Conservation (phyloP, 2,888 invertebrate genomes). For the Phragmatobia fuliginosa region DNA sequence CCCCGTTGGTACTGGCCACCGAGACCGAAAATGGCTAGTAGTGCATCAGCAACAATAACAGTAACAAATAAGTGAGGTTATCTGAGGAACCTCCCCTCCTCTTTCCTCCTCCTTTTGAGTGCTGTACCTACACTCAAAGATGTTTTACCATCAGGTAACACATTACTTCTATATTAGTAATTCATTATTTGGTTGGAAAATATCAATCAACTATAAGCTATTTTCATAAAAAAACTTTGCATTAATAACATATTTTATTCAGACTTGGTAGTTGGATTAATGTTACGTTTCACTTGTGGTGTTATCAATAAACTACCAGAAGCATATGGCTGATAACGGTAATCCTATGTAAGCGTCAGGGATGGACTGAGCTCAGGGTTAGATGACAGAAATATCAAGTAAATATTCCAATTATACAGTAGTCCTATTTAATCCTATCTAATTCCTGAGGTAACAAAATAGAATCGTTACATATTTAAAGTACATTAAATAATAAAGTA, state of each 20-base stretch:
- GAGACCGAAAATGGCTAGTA: too few species aligned
- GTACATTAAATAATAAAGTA: too few species aligned
- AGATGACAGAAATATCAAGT: not conserved
- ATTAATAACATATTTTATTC: not conserved
- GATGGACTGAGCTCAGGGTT: not conserved
- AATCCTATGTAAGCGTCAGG: slow-evolving; percentile 7
- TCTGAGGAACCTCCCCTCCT: too few species aligned
- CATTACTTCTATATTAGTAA: not conserved
- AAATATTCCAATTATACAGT: not conserved
- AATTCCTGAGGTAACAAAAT: too few species aligned
- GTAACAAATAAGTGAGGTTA: too few species aligned
- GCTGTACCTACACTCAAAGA: too few species aligned
- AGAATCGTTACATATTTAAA: too few species aligned
- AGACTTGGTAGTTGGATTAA: slow-evolving; percentile 6
- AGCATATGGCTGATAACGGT: not conserved
- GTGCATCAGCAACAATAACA: too few species aligned
- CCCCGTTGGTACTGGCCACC: too few species aligned
- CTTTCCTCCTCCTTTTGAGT: too few species aligned
- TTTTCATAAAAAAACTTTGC: not conserved
- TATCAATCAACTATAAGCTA: not conserved
- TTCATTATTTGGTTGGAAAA: not conserved
- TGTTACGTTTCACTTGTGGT: not conserved
- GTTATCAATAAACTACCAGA: slow-evolving; percentile 18
- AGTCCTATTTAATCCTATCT: too few species aligned
- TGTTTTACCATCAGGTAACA: not conserved